Evolutionary conservation across 2,113 vertebrate species (phyloP).

Genomic region (Rhombomys opimus): DNA sequence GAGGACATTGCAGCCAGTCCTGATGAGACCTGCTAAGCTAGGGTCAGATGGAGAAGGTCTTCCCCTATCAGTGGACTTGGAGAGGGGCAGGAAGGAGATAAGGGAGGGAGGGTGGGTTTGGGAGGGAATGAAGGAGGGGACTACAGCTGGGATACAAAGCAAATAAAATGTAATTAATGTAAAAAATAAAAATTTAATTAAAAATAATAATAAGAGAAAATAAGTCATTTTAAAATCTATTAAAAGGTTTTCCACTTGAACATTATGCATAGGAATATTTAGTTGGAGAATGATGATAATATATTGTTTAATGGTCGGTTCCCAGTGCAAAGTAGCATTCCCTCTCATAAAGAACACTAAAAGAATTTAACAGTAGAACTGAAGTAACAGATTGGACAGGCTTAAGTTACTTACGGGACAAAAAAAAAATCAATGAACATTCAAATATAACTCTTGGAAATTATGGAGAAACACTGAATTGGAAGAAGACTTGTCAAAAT

Average conservation of each 20-base stretch:
- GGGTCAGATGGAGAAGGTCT: no score
- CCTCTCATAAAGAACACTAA: not conserved
- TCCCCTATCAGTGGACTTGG: no score
- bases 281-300: not conserved
- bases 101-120: no score
- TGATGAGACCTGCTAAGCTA: no score
- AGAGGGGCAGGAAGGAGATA: no score
- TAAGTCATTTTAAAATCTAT: not conserved
- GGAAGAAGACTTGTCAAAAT: not conserved
- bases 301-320: not conserved
- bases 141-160: no score
- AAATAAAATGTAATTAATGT: no score
- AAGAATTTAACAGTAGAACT: not conserved
- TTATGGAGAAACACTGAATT: not conserved
- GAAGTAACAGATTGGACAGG: not conserved
- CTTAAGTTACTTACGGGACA: not conserved
- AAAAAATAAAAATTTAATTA: no score
- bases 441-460: not conserved
- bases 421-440: not conserved
- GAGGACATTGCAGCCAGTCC: no score
- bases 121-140: no score
- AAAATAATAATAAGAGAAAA: not conserved
- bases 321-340: not conserved
- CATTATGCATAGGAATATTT: not conserved
- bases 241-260: not conserved